Evolutionary conservation across 2,113 vertebrate genomes (phyloP), one percentile per base, ranked within the genome.

Genomic region (Raja brachyura): DNA sequence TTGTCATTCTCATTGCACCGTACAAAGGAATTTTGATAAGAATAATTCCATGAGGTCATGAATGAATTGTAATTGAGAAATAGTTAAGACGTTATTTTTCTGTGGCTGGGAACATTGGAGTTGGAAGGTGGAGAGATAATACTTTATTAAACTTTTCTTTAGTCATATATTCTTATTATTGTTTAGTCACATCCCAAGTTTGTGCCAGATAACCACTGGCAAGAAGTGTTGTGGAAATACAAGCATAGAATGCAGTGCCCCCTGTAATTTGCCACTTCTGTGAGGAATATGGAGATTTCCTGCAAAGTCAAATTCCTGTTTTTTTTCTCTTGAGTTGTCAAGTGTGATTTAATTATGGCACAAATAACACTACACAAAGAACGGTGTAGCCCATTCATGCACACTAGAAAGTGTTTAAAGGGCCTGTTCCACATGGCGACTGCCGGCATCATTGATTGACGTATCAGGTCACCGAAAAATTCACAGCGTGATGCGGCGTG

Each of bases 221-320:
- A 81, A 81, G 39, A 54, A 48, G 78, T 22, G 18, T 14, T 77
- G n/a, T 33, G n/a, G 10, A 14, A 77, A 77, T 77, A 77, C 28
- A 77, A 11, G 31, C n/a, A 77, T 6, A 22, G 39, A 16, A 81
- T 78, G 13, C 76, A 78, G 33, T 39, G 4, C 13, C 33, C 76
- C 33, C 13, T 39, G 74, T 48, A 18, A 48, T 31, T 78, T 76
- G 39, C 18, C 61, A 81, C 25, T 81, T 28, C 14, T 31, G 77
- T 75, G 92, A 93, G 90, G 14, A 93, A 93, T 93, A 76, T 93
- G 28, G 16, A 85, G 66, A 22, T 93, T 93, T 93, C 31, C 61
- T 93, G 59, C 85, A 25, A 83, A 93, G 63, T 75, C 76, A 83
- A 66, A 86, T 93, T 90, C n/a, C 75, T 31, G 11, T 28, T 48